Conservation (phyloP, 2,888 invertebrate species). For the Steinernema scapterisci region DNA sequence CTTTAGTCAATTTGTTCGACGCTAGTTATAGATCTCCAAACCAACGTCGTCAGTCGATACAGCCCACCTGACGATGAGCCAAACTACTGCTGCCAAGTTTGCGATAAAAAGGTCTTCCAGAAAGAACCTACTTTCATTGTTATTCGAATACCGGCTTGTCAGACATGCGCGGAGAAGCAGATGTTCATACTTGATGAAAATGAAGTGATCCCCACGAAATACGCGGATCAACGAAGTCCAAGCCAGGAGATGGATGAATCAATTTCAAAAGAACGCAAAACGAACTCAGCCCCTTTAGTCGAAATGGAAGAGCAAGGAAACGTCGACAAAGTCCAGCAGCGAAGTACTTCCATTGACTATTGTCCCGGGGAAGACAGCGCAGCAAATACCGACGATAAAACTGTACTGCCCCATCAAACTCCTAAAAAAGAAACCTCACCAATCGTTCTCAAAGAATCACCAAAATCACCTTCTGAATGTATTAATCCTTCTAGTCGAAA, state of each 20-base stretch:
- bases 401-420: too few species aligned
- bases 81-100: conserved; percentile 55
- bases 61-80: conserved; percentile 36
- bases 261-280: neutral
- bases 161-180: conserved; percentile 56
- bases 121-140: conserved; percentile 60
- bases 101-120: conserved; percentile 56
- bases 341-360: neutral
- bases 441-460: too few species aligned
- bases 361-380: neutral
- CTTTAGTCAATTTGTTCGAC: neutral
- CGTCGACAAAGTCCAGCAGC: too few species aligned
- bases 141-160: conserved; percentile 60
- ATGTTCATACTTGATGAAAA: conserved; percentile 52
- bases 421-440: too few species aligned
- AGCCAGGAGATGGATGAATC: neutral
- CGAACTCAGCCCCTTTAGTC: neutral
- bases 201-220: conserved; percentile 4
- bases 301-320: neutral
- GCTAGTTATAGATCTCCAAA: neutral
- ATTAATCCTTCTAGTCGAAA: too few species aligned
- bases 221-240: neutral
- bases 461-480: too few species aligned
- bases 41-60: conserved; percentile 33
- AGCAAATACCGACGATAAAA: too few species aligned